A percentile compares a stretch with the other conserved stretches of the same genome.
Conservation (phyloP, 2,113 vertebrate genomes). For the Calyptomena viridis region DNA sequence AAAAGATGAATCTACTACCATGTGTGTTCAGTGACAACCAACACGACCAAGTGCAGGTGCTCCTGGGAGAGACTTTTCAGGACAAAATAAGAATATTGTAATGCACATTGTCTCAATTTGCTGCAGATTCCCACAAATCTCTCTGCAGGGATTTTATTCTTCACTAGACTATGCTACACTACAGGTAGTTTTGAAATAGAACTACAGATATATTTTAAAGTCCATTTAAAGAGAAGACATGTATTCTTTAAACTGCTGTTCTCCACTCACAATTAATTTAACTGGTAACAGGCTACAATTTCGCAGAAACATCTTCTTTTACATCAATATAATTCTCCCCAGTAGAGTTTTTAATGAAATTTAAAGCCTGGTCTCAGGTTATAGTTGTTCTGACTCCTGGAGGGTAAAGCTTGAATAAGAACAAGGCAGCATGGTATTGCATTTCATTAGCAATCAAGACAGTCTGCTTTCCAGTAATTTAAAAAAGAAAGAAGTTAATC, state of each 20-base stretch:
- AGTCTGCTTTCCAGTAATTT: constrained; percentile 42
- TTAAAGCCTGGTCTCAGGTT: constrained; percentile 54
- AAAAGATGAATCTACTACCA: neutral
- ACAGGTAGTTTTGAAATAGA: constrained; percentile 35
- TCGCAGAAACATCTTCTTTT: constrained; percentile 41
- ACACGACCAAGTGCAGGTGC: neutral
- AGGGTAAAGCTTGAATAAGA: constrained; percentile 52
- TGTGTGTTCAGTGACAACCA: neutral
- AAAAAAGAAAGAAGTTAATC: constrained; percentile 43
- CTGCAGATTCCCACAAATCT: constrained; percentile 17
- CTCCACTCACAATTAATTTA: constrained; percentile 50
- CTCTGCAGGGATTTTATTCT: constrained; percentile 31
- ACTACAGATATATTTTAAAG: constrained; percentile 23
- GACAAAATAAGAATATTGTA: neutral
- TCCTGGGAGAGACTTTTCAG: neutral
- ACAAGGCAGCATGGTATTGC: constrained; percentile 18
- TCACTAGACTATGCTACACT: neutral
- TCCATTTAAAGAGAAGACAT: constrained; percentile 17
- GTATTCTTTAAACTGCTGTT: neutral
- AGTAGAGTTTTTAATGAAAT: constrained; percentile 54
- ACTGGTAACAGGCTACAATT: constrained; percentile 12
- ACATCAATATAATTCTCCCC: constrained; percentile 32
- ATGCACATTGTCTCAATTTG: constrained; percentile 23
- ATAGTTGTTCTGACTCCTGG: constrained; percentile 10
- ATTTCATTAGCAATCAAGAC: constrained; percentile 58